Conservation (phyloP, 2,797 vertebrate genomes). For the Dicrostonyx torquatus region DNA sequence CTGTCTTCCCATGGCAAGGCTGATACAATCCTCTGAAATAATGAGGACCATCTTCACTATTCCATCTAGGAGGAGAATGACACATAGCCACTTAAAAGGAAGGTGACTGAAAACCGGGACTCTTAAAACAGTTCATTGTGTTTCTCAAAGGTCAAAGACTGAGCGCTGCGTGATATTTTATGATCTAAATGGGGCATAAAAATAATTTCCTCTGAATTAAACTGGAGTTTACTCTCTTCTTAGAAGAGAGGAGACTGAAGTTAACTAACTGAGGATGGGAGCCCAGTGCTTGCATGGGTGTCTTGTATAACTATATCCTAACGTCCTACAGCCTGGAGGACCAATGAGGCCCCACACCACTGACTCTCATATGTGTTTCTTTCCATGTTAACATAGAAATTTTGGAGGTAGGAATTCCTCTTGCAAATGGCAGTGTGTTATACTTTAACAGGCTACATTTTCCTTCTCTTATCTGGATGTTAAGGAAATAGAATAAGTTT, state of each 20-base stretch:
- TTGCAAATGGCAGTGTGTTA: not conserved
- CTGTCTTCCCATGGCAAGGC: not conserved
- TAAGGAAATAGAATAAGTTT: not conserved
- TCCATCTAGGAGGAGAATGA: not conserved
- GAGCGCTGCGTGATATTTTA: conserved; percentile 17
- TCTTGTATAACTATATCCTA: not conserved
- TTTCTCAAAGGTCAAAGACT: conserved; percentile 56
- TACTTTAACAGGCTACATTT: not conserved
- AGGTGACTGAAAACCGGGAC: conserved; percentile 45
- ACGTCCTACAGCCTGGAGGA: not conserved
- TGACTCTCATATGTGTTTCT: not conserved
- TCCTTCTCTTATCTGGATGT: not conserved
- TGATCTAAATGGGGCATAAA: conserved; percentile 34
- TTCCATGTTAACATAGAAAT: not conserved
- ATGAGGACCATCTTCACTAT: not conserved
- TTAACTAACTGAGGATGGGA: not conserved
- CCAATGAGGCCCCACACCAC: no score
- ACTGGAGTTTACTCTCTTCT: not conserved
- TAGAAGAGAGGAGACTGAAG: not conserved
- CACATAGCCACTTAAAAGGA: not conserved
- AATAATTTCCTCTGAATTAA: conserved; percentile 3
- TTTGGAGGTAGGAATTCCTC: not conserved
- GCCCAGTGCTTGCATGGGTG: not conserved
- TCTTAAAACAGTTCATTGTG: conserved; percentile 54
- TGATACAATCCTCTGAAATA: conserved; percentile 38